Percentiles rank a stretch among this genome's conserved stretches.
Evolutionary conservation across 1,140 invertebrate genomes (phyloP).

Genomic region (Leptestheria dahalacensis): DNA sequence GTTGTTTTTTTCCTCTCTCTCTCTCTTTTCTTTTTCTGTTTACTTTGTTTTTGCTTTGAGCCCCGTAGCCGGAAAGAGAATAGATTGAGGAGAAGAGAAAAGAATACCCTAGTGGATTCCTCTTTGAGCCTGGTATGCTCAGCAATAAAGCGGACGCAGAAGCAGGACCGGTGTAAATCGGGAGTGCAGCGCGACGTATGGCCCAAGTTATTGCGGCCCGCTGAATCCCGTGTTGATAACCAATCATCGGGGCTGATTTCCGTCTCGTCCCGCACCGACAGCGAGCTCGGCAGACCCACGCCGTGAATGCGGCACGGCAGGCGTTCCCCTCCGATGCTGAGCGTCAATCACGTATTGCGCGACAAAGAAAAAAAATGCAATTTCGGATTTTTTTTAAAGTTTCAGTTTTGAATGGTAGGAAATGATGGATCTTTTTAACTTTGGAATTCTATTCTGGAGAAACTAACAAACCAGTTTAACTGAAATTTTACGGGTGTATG

Average conservation of each 20-base stretch:
- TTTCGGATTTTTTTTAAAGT: too few relatives aligned
- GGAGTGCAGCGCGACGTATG: neutral
- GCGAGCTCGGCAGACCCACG: neutral
- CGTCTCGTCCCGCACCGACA: conserved; percentile 5
- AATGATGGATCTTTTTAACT: too few relatives aligned
- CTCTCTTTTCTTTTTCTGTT: too few relatives aligned
- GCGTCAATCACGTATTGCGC: neutral
- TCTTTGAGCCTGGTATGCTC: conserved; percentile 85
- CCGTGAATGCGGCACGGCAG: neutral
- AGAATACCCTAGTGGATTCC: conserved; percentile 71
- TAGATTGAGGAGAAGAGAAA: too few relatives aligned
- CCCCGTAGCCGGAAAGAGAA: too few relatives aligned
- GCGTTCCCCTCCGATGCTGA: neutral
- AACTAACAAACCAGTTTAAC: too few relatives aligned
- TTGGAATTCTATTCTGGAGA: too few relatives aligned
- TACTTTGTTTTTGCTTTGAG: too few relatives aligned
- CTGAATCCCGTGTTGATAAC: neutral
- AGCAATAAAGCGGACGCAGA: conserved; percentile 82
- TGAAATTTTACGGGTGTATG: too few relatives aligned
- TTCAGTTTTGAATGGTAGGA: too few relatives aligned
- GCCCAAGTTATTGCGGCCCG: neutral
- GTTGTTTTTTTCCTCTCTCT: too few relatives aligned
- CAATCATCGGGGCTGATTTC: neutral
- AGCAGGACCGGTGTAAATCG: conserved; percentile 75
- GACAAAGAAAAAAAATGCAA: neutral